Evolutionary conservation across 1,140 invertebrate species (phyloP), one percentile per base, ranked within the genome.

Genomic region (Apis cerana): DNA sequence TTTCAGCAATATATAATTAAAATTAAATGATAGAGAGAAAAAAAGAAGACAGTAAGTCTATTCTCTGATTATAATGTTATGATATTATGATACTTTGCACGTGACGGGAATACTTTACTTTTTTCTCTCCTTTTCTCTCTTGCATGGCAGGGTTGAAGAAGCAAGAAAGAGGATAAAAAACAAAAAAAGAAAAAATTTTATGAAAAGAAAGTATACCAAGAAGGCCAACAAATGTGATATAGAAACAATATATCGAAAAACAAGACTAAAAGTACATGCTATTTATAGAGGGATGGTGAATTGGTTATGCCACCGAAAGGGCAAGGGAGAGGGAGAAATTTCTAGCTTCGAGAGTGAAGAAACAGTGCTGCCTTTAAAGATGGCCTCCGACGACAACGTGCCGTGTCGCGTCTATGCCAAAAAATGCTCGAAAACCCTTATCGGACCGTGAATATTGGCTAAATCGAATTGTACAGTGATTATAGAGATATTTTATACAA

Each of bases 301-400:
- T 5, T 62, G 9, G 61, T 13, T 27, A 62, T 43, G 33, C 33
- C 33, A 56, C 50, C n/a, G 80, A 21, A 23, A 58, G 62, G 67
- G 81, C 68, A 64, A 74, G 54, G 65, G 72, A 83, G 68, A 70
- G 54, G 65, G 33, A 75, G 58, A 10, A 76, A n/a, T 12, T n/a
- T 75, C 10, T 59, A 23, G 54, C 33, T 65, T n/a, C n/a, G 19
- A n/a, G 48, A 15, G 68, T 59, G 72, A 83, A 80, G 77, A 79
- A 84, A 69, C 81, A 86, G 86, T 86, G 84, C 76, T 83, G 89
- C 77, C 85, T 87, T 83, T 80, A 82, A 90, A 87, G 87, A 87
- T 89, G 89, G 89, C 89, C 81, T 61, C 84, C n/a, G 76, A 61
- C 67, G 65, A 56, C 65, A 69, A 75, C 86, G 76, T 79, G 78